Evolutionary conservation across 1,140 invertebrate genomes (phyloP), one percentile per base, ranked within the genome.

Genomic region (Anthonomus grandis): DNA sequence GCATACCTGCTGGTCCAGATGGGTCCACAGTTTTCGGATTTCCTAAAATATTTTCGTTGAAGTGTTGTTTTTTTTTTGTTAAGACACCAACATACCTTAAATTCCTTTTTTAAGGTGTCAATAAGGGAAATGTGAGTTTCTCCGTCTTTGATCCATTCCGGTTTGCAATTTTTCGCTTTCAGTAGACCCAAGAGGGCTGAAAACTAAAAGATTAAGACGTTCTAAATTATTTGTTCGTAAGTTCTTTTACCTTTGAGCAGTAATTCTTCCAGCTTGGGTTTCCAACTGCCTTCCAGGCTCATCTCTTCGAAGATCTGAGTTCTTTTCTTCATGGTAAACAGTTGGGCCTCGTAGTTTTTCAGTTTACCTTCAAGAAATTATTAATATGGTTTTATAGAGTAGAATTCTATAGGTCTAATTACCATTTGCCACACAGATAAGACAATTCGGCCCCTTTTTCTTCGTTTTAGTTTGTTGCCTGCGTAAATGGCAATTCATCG

Each of bases 401-500:
- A 41, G 2, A 41, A 41, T 13, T 10, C 22, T n/a, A 9, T n/a
- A n/a, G n/a, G n/a, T n/a, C n/a, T n/a, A 65, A 4, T 70, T 31
- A 24, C 76, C 72, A 23, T 80, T 76, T n/a, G 75, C 72, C 18
- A 65, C 60, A 62, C 84, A 86, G 0, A 81, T 44, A 0, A 63
- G 51, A 65, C 81, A 83, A 17, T 57, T 64, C 21, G 56, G 17
- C 54, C 39, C 63, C 47, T 31, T 50, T 60, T 57, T 70, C 37
- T 67, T 65, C 4, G 10, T 23, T 24, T 57, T 52, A 15, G 24
- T 8, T 46, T 58, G 31, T 21, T 65, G 66, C 8, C 74, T 78
- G 39, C 83, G 70, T 31, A 90, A 75, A 72, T 89, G 88, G 64
- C 88, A 90, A 44, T 79, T 74, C 18, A 83, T 79, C 2, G 86